A percentile compares a stretch with the other conserved stretches of the same genome.
Evolutionary conservation across 2,888 invertebrate genomes (phyloP).

Genomic region (Dendrolimus houi): DNA sequence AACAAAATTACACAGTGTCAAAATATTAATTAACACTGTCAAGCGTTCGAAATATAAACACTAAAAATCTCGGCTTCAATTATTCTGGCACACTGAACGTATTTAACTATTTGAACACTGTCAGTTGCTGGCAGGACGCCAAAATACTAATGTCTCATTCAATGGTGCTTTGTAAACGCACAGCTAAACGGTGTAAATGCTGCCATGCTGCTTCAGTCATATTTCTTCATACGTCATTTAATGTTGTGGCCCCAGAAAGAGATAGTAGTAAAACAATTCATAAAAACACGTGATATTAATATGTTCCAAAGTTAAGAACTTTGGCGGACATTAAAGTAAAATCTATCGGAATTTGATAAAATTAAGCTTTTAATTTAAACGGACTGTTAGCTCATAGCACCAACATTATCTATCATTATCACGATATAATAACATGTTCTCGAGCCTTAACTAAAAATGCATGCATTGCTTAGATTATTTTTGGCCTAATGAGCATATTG

Average conservation of each 20-base stretch:
- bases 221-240: slow-evolving; percentile 53
- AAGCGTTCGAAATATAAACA: slow-evolving; percentile 10
- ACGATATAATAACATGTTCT: no score
- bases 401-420: no score
- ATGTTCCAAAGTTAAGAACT: no score
- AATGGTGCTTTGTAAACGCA: slow-evolving; percentile 63
- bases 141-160: slow-evolving; percentile 73
- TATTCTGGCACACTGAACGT: slow-evolving; percentile 12
- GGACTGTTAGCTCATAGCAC: no score
- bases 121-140: slow-evolving; percentile 50
- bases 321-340: no score
- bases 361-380: no score
- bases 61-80: slow-evolving; percentile 15
- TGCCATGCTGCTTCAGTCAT: slow-evolving; percentile 21
- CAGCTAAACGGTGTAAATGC: slow-evolving; percentile 29
- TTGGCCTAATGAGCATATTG: no score
- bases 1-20: neutral
- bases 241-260: slow-evolving; percentile 31
- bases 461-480: no score
- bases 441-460: no score
- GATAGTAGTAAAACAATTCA: slow-evolving; percentile 9
- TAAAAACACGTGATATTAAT: no score
- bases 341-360: no score
- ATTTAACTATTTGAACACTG: slow-evolving; percentile 46
- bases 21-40: slow-evolving; percentile 5